Base-by-base conservation (phyloP, 2,113 vertebrate genomes). In the Poecile atricapillus region DNA sequence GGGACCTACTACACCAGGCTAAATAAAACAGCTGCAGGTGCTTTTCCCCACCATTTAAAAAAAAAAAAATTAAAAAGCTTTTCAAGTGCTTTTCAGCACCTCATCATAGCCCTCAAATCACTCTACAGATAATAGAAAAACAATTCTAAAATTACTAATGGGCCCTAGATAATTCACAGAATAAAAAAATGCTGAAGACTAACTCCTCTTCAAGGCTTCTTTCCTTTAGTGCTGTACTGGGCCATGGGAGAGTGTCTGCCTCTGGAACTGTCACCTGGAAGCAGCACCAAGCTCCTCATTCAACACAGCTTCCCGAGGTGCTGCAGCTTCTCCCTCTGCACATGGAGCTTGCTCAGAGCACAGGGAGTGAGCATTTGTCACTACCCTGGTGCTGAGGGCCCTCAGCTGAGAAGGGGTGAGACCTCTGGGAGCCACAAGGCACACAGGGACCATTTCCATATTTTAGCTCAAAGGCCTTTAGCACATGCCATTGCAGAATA, bases 191-290 rank as follows among this genome's bases (percentile, higher is more conserved):
- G 14, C 37, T n/a, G 19, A 64, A 80, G 50, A 16, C 8, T 39
- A 47, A 52, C 11, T 71, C 33, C 50, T 75, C 33, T 21, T n/a
- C n/a, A 37, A 50, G 65, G 25, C 46, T 83, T 14, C 80, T 65
- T 60, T 75, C 33, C 37, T 83, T 63, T 4, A 0, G n/a, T 10
- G 37, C 43, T 76, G 31, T 35, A 33, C 7, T 18, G 22, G 60
- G 37, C 28, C 2, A 5, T 13, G 21, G 13, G 13, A 19, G 22
- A 71, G 31, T 2, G 9, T 5, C 64, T 10, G 0, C 17, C 33
- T 13, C 28, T 35, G 41, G 47, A 63, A 10, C 37, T 5, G 43
- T 44, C 23, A 18, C 50, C 44, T 46, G 56, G 49, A 50, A 50
- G 9, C 22, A 16, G 53, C 44, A 83, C 11, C 49, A 63, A 9